Conservation (phyloP, 2,888 invertebrate species). For the Deilephila porcellus region DNA sequence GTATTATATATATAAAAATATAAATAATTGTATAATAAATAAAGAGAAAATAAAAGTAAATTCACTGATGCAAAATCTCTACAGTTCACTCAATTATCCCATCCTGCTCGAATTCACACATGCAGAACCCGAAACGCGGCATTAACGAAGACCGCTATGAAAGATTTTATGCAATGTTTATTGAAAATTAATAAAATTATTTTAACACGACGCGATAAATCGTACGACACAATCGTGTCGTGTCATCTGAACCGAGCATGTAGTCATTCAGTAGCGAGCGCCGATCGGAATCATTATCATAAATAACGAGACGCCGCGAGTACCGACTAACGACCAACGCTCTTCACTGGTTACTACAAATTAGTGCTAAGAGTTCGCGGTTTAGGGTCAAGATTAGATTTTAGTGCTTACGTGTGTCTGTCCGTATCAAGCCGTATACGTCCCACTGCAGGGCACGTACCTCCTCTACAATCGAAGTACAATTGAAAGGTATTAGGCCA, state of each 20-base stretch:
- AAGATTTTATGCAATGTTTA: background rate
- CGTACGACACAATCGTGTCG: constrained; percentile 2
- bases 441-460: too few relatives aligned
- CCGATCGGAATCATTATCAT: constrained; percentile 52
- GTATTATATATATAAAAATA: too few relatives aligned
- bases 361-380: background rate
- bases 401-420: background rate
- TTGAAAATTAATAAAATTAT: background rate
- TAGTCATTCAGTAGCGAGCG: constrained; percentile 31
- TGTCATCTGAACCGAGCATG: background rate
- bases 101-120: too few relatives aligned
- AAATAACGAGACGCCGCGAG: constrained; percentile 53
- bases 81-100: too few relatives aligned
- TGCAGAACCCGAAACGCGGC: too few relatives aligned
- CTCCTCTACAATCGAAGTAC: too few relatives aligned
- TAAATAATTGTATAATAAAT: too few relatives aligned
- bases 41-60: too few relatives aligned
- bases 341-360: background rate
- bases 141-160: too few relatives aligned
- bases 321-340: constrained; percentile 43
- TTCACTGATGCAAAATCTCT: too few relatives aligned
- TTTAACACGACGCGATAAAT: background rate
- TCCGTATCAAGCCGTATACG: too few relatives aligned
- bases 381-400: background rate
- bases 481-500: too few relatives aligned